Conservation (phyloP, 2,888 invertebrate species). For the Drosophila kuntzei region DNA sequence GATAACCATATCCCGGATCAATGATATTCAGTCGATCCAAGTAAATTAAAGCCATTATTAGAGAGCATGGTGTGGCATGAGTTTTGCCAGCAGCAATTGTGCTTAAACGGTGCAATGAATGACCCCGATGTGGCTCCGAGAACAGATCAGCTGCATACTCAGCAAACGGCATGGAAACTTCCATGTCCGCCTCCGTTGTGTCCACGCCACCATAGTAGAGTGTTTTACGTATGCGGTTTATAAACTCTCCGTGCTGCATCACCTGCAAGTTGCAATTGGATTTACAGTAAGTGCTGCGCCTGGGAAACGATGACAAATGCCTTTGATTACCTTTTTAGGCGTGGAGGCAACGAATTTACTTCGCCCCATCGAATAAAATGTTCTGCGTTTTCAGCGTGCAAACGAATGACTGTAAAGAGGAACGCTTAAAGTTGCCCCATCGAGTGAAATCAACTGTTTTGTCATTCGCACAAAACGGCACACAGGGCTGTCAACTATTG, state of each 20-base stretch:
- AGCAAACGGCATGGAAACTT: conserved; percentile 87
- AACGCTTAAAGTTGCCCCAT: conserved; percentile 41
- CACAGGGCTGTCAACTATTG: neutral
- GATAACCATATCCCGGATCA: conserved; percentile 93
- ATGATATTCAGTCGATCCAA: conserved; percentile 93
- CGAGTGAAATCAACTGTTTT: conserved; percentile 28
- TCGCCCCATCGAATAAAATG: conserved; percentile 66
- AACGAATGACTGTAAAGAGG: conserved; percentile 19
- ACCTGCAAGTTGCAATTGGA: conserved; percentile 62
- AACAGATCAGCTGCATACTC: conserved; percentile 95
- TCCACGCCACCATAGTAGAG: conserved; percentile 91
- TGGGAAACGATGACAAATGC: neutral
- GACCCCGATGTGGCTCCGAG: conserved; percentile 91
- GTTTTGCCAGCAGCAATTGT: conserved; percentile 91
- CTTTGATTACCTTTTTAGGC: conserved; percentile 66
- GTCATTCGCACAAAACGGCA: conserved; percentile 12
- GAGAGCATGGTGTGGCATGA: conserved; percentile 93
- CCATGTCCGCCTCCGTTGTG: conserved; percentile 90
- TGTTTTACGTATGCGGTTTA: conserved; percentile 93
- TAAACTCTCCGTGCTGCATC: conserved; percentile 89
- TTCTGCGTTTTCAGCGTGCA: conserved; percentile 40
- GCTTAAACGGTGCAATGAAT: conserved; percentile 91
- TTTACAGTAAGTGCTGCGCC: neutral
- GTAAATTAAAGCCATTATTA: conserved; percentile 96
- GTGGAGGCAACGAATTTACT: conserved; percentile 76